These are phyloP conservation scores for Coptotermes formosanus DNA, from an alignment of 1,140 invertebrate genomes.

Conservation along the genomic window DNA sequence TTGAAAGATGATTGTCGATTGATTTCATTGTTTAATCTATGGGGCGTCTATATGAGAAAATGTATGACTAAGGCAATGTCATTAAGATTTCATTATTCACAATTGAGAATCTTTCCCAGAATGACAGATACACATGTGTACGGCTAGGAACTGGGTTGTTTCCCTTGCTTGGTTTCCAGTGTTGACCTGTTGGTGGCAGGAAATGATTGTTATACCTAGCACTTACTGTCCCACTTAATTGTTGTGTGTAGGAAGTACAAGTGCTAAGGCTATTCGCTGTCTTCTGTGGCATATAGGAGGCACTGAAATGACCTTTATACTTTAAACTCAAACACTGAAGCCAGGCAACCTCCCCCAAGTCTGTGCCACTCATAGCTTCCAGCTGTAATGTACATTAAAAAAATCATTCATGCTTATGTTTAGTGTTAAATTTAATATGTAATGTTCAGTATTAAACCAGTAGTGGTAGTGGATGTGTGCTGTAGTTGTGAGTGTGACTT, in stretches of 20 bases:
- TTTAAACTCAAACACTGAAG: not conserved
- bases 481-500: not conserved
- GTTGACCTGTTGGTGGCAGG: not conserved
- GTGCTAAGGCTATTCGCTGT: not conserved
- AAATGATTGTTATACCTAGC: not conserved
- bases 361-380: slow-evolving; percentile 12
- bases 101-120: slow-evolving; percentile 31
- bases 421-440: slow-evolving; percentile 1
- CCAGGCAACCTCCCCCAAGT: slow-evolving; percentile 10
- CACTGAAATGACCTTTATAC: not conserved
- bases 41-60: slow-evolving; percentile 24
- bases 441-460: slow-evolving; percentile 5
- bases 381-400: not conserved
- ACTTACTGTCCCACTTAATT: not conserved
- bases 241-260: not conserved
- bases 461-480: not conserved
- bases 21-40: slow-evolving; percentile 33
- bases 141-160: not conserved
- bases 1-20: slow-evolving; percentile 18
- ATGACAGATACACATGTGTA: not conserved
- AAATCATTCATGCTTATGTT: slow-evolving; percentile 17
- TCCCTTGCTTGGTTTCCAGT: not conserved
- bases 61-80: not conserved
- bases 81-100: slow-evolving; percentile 18
- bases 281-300: not conserved